These are phyloP conservation scores for Anabacerthia variegaticeps DNA, from an alignment of 2,797 vertebrate genomes.

Conservation along the genomic window DNA sequence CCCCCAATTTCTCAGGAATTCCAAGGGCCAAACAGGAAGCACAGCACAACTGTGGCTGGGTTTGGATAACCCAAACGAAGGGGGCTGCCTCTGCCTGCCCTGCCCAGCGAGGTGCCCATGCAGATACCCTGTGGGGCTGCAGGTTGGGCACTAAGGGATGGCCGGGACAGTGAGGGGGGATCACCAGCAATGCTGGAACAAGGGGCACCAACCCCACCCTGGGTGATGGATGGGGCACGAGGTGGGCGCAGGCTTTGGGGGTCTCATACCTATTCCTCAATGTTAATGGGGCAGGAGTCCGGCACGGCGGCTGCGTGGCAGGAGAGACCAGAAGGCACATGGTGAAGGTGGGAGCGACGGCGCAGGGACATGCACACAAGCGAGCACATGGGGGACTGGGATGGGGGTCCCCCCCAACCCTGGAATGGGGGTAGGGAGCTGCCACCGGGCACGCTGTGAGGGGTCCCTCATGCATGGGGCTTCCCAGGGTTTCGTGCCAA, in stretches of 20 bases:
- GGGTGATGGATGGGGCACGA: fast-evolving
- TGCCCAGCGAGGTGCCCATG: fast-evolving
- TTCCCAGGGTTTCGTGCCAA: not conserved
- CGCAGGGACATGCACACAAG: not conserved
- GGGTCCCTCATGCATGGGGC: not conserved
- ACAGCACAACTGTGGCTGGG: fast-evolving
- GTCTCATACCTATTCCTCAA: constrained; percentile 92
- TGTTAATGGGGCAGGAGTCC: constrained; percentile 93
- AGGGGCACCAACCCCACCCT: not conserved
- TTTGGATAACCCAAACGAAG: not conserved
- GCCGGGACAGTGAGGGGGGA: not conserved
- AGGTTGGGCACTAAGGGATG: not conserved
- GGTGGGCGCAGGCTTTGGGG: not conserved
- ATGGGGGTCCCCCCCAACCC: fast-evolving
- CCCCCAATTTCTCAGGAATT: fast-evolving
- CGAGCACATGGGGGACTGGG: fast-evolving
- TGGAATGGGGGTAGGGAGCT: not conserved
- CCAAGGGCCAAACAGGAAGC: not conserved
- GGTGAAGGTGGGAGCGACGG: constrained; percentile 64
- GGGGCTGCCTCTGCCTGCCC: not conserved
- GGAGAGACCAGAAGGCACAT: constrained; percentile 82
- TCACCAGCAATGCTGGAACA: fast-evolving
- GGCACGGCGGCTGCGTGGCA: constrained; percentile 85
- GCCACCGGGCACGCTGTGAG: fast-evolving
- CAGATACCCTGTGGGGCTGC: not conserved